Evolutionary conservation across 2,888 invertebrate species (phyloP), one percentile per base, ranked within the genome.

Genomic region (Dilophus febrilis): DNA sequence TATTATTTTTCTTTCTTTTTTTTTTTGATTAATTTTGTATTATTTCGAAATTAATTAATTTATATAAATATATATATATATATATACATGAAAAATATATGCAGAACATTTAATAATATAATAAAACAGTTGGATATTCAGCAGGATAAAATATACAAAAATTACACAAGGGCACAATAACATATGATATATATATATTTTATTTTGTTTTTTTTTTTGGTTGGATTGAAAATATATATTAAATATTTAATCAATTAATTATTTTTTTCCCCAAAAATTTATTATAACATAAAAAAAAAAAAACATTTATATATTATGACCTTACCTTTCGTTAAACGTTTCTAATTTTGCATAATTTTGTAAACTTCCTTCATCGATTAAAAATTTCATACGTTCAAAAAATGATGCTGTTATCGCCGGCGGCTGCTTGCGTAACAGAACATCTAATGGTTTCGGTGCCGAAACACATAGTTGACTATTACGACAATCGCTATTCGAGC

Each of bases 291-390:
- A 35, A 46, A 38, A 43, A 17, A 35, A 40, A 36, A 38, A 40
- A 41, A 40, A 46, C 41, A 33, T 36, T 17, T 44, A 50, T 47
- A 43, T 46, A 47, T 49, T 48, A 26, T 13, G 51, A 44, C 40
- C 77, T 70, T 74, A 95, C 95, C 91, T 94, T 69, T 92, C 92
- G 65, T 95, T 94, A 67, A 97, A 97, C 27, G 87, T 88, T 58
- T 88, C 87, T 58, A 85, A 78, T 50, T 88, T 83, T 10, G 97
- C 92, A 65, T 95, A 97, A 64, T 87, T 92, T 64, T 99, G 98
- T 39, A 98, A 76, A 60, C 94, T 94, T 58, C 92, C 91, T 61
- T 94, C 92, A 63, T 97, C 95, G 49, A 98, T 92, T 47, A 98
- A 72, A 69, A 98, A 98, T 58, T 90, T 88, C 87, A 95, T 92